Evolutionary conservation across 92 coral and sea anemone genomes (phyloP).

Genomic region (Siderastrea radians): DNA sequence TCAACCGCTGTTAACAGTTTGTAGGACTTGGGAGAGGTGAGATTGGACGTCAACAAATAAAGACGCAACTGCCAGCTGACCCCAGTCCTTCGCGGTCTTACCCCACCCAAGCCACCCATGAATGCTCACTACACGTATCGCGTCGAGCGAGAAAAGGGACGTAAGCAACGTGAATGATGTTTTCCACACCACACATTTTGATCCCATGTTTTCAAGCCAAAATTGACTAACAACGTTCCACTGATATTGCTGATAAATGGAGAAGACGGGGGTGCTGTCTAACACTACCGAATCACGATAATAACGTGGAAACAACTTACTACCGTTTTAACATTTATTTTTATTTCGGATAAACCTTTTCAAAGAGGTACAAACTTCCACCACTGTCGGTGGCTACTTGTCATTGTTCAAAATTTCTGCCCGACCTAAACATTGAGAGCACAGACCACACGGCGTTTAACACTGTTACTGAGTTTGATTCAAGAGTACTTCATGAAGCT

Average conservation of each 20-base stretch:
- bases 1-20: no score
- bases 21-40: no score
- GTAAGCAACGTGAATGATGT: no score
- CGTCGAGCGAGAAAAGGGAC: no score
- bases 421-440: not conserved
- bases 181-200: no score
- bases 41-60: no score
- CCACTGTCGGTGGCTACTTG: not conserved
- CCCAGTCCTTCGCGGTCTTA: no score
- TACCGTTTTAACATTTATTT: not conserved
- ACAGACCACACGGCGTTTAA: not conserved
- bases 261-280: not conserved
- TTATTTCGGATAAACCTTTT: slow-evolving; percentile 1
- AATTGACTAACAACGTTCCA: no score
- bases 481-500: slow-evolving; percentile 84
- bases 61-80: no score
- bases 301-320: not conserved
- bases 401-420: not conserved
- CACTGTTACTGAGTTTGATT: not conserved
- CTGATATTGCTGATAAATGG: not conserved
- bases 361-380: slow-evolving; percentile 9
- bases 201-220: no score
- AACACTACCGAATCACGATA: not conserved
- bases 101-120: no score
- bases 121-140: no score